Base-by-base conservation (phyloP, 2,888 invertebrate species). In the Pseudococcus jackbeardsleyi region DNA sequence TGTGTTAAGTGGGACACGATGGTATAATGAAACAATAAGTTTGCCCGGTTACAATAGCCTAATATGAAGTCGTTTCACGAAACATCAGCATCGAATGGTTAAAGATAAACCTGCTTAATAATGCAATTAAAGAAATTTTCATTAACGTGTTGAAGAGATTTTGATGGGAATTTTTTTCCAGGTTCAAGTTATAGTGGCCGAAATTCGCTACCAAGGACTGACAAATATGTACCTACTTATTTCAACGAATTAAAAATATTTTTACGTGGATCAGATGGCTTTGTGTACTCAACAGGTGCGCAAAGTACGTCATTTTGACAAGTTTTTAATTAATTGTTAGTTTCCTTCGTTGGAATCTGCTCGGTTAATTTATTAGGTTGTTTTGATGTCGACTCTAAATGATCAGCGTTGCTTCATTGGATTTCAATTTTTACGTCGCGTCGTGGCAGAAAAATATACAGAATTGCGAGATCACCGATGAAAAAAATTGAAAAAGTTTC, bases 41-140 rank as follows among this genome's bases (percentile, higher is more conserved):
- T 79, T n/a, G 79, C 19, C 79, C 79, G 46, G 11, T 42, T n/a
- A 79, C 79, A 79, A 79, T 79, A n/a, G 79, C 79, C 26, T 79
- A 79, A 79, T 79, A 42, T 19, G 79, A 26, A 79, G 79, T 79
- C 79, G 79, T 79, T 79, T 79, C 79, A 79, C 79, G 79, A 79
- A 26, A n/a, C 79, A 19, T 79, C 79, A 19, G 42, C 22, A 15
- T 42, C 17, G 42, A 79, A 79, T 42, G 79, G 42, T 79, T 79
- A 46, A 42, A 79, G 79, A 42, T 39, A 42, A 79, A 42, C 42
- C 79, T 42, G 79, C n/a, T 79, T 79, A 79, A 42, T 79, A 79
- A 42, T 72, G 46, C 42, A 79, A 39, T 42, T 79, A 79, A 79
- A 72, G 33, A 39, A 72, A 39, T 33, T 79, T 33, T 19, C 42